Evolutionary conservation across 2,888 invertebrate species (phyloP).

Genomic region (Heliconius charithonia): DNA sequence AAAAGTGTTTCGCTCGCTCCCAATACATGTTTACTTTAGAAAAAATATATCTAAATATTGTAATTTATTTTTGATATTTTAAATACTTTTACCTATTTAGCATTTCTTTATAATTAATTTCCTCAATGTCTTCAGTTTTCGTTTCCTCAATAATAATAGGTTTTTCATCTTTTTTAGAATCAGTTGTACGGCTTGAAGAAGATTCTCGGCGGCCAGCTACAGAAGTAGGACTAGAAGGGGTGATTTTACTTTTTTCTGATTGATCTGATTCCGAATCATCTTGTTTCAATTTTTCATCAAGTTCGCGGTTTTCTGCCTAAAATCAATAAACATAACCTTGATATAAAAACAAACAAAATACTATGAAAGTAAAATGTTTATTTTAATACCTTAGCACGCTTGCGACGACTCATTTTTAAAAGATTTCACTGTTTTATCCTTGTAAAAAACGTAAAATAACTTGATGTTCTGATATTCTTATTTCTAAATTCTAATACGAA

Average conservation of each 20-base stretch:
- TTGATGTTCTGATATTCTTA: constrained; percentile 41
- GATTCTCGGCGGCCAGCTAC: constrained; percentile 79
- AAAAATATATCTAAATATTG: not conserved
- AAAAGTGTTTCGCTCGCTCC: not conserved
- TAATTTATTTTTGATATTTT: not conserved
- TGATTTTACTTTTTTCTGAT: constrained; percentile 85
- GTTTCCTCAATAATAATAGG: constrained; percentile 73
- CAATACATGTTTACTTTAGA: not conserved
- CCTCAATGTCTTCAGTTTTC: constrained; percentile 87
- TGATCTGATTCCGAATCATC: constrained; percentile 86
- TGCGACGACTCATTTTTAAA: constrained; percentile 83
- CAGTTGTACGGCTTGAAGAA: constrained; percentile 77
- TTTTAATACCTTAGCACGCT: constrained; percentile 80
- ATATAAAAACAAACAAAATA: constrained; percentile 48
- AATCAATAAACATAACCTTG: constrained; percentile 85
- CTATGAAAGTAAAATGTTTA: constrained; percentile 14
- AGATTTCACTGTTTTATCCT: constrained; percentile 10
- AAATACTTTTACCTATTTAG: constrained; percentile 65
- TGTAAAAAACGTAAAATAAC: constrained; percentile 35
- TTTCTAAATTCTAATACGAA: constrained; percentile 18
- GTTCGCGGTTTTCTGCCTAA: constrained; percentile 81
- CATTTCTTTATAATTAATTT: constrained; percentile 80
- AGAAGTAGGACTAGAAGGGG: constrained; percentile 83
- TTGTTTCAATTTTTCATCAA: constrained; percentile 86
- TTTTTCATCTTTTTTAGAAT: constrained; percentile 78